Conservation (phyloP, 2,888 invertebrate species). For the Xylocampa areola region DNA sequence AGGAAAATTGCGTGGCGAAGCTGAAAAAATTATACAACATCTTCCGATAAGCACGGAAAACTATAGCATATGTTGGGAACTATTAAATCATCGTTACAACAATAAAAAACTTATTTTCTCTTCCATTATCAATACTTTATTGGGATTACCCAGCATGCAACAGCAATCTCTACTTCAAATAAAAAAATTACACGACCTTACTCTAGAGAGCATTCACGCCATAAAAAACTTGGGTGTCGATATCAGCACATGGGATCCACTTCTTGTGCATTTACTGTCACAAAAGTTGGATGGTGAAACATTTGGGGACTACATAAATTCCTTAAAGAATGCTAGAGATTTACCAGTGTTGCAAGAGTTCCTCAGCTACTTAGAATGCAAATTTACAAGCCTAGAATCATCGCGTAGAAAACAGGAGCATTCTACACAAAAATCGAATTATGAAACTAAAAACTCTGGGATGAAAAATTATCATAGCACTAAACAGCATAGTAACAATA, state of each 20-base stretch:
- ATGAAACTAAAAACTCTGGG: neutral
- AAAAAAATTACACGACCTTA: constrained; percentile 13
- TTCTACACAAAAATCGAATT: neutral
- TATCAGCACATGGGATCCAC: constrained; percentile 13
- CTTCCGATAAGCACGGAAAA: constrained; percentile 17
- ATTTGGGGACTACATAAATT: constrained; percentile 10
- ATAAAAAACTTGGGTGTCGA: constrained; percentile 14
- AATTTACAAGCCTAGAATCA: constrained; percentile 21
- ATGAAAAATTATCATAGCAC: no score
- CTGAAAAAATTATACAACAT: constrained; percentile 20
- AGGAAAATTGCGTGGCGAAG: constrained; percentile 9
- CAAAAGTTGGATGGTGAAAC: constrained; percentile 16
- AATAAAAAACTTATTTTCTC: constrained; percentile 10
- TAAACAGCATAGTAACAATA: no score
- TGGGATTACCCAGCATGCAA: constrained; percentile 8
- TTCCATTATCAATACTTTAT: constrained; percentile 2
- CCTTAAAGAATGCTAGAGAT: constrained; percentile 10
- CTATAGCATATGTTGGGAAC: constrained; percentile 6
- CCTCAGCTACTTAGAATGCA: constrained; percentile 16
- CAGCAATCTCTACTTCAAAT: constrained; percentile 4
- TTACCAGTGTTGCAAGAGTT: constrained; percentile 19
- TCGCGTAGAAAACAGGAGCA: constrained; percentile 21
- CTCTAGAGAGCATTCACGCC: constrained; percentile 8
- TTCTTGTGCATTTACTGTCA: constrained; percentile 6
- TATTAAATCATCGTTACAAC: constrained; percentile 3